A percentile compares a stretch with the other conserved stretches of the same genome.
Evolutionary conservation across 2,797 vertebrate genomes (phyloP).

Genomic region (Cuniculus paca): DNA sequence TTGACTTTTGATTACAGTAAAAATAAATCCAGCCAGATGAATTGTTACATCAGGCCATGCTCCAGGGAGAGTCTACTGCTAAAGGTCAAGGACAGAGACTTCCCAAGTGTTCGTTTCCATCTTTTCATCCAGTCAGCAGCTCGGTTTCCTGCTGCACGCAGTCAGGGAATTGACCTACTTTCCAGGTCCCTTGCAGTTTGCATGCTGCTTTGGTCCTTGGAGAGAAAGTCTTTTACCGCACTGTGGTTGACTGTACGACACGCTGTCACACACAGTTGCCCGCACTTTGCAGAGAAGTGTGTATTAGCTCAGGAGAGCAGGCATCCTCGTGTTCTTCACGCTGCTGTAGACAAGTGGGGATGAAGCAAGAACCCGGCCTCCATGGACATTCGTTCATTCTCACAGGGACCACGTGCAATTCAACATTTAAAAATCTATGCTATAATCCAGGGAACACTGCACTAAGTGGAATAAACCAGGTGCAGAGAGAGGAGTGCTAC

Average conservation of each 20-base stretch:
- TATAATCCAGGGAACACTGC: neutral
- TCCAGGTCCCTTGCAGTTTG: neutral
- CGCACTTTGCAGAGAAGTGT: neutral
- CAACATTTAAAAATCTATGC: neutral
- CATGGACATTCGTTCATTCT: neutral
- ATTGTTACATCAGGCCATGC: neutral
- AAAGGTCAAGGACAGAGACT: neutral
- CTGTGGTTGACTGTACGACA: neutral
- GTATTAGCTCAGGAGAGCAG: neutral
- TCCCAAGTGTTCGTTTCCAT: neutral
- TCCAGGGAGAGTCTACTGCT: neutral
- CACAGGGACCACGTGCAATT: neutral
- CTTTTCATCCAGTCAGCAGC: neutral
- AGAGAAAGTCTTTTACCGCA: neutral
- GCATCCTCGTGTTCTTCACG: neutral
- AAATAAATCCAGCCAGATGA: neutral
- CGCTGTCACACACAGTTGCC: neutral
- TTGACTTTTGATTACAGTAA: neutral
- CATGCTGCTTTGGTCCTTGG: neutral
- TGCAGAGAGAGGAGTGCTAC: neutral
- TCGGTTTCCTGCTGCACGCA: neutral
- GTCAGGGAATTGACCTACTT: neutral
- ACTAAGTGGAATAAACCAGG: neutral
- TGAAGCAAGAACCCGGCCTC: neutral
- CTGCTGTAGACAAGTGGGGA: neutral